Evolutionary conservation across 1,140 invertebrate genomes (phyloP).

Genomic region (Cephus cinctus): DNA sequence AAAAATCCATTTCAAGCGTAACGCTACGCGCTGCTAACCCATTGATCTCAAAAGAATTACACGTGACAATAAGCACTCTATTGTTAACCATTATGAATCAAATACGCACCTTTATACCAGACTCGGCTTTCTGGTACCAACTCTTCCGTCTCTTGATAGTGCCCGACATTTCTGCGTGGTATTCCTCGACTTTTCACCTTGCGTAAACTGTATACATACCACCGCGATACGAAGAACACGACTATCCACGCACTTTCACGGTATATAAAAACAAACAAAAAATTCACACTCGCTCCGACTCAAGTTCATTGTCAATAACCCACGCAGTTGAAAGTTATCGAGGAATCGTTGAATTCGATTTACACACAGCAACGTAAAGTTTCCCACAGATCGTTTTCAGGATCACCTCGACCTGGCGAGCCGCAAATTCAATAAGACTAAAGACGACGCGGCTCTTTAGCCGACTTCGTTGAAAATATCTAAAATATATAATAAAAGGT

Average conservation of each 20-base stretch:
- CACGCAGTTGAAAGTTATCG: not conserved
- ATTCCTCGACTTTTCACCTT: not conserved
- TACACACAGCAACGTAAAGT: not conserved
- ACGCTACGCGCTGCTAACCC: not conserved
- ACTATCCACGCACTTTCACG: slow-evolving; percentile 8
- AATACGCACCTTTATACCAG: slow-evolving; percentile 22
- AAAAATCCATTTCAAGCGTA: not conserved
- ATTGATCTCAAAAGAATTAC: not conserved
- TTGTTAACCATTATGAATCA: not conserved
- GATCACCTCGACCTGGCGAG: not conserved
- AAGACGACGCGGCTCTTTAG: too few species aligned
- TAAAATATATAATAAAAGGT: not conserved
- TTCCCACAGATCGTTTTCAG: not conserved
- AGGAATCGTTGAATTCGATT: not conserved
- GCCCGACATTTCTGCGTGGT: slow-evolving; percentile 19
- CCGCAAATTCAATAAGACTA: too few species aligned
- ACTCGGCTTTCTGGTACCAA: slow-evolving; percentile 36
- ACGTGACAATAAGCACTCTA: not conserved
- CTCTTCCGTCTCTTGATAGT: slow-evolving; percentile 30
- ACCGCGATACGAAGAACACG: slow-evolving; percentile 1
- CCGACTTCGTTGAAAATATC: not conserved
- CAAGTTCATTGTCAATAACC: not conserved
- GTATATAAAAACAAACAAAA: not conserved
- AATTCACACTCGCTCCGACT: not conserved
- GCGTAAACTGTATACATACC: not conserved